Conservation (phyloP, 1,140 invertebrate genomes). For the Drosophila orosa region DNA sequence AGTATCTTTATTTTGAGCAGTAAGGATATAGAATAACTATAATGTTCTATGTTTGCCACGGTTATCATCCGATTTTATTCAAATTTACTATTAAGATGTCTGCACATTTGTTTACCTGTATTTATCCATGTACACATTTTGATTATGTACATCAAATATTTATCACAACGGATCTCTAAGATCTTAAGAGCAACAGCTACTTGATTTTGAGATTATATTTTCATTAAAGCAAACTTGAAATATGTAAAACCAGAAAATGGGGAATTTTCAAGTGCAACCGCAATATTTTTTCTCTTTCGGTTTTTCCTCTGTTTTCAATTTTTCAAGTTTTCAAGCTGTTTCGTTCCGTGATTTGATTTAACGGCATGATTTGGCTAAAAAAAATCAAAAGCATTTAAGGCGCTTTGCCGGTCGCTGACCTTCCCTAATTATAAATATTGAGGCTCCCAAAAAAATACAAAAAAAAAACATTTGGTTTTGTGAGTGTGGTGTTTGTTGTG, state of each 20-base stretch:
- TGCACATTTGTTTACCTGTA: background rate
- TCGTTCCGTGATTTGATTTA: constrained; percentile 72
- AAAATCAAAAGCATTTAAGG: constrained; percentile 66
- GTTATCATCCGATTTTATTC: background rate
- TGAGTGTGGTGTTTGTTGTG: constrained; percentile 19
- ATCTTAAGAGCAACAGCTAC: background rate
- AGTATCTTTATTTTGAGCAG: no score
- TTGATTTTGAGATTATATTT: background rate
- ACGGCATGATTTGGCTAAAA: constrained; percentile 79
- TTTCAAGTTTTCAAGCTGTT: constrained; percentile 33
- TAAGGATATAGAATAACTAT: no score
- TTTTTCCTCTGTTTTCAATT: constrained; percentile 9
- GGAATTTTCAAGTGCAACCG: constrained; percentile 44
- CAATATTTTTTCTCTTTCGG: constrained; percentile 1
- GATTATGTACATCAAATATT: background rate
- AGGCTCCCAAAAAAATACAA: background rate
- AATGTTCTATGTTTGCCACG: background rate
- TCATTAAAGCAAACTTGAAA: background rate
- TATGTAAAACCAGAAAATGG: constrained; percentile 1
- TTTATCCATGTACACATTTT: background rate
- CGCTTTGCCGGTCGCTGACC: constrained; percentile 73
- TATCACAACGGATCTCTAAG: background rate
- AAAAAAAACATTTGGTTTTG: background rate
- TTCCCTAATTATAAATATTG: constrained; percentile 45
- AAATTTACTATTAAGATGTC: background rate